Evolutionary conservation across 1,140 invertebrate species (phyloP).

Genomic region (Maniola jurtina): DNA sequence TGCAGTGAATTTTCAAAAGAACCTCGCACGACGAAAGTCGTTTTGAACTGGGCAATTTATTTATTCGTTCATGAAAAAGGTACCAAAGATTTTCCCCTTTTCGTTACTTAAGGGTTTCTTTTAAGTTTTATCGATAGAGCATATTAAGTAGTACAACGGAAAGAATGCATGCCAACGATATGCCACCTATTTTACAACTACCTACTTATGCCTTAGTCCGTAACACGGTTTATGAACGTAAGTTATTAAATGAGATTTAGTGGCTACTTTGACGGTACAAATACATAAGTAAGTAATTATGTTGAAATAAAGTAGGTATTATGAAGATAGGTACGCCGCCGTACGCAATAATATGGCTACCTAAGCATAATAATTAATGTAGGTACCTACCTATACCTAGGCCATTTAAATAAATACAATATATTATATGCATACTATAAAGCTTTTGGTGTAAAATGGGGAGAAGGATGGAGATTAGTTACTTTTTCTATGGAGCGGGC

Average conservation of each 20-base stretch:
- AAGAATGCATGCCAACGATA: conserved; percentile 28
- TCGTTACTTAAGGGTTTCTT: conserved; percentile 52
- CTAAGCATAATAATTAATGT: too few relatives aligned
- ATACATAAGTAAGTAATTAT: neutral
- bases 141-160: conserved; percentile 38
- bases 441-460: too few relatives aligned
- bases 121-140: conserved; percentile 70
- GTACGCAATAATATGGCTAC: too few relatives aligned
- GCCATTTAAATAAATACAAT: too few relatives aligned
- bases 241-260: neutral
- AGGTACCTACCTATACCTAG: too few relatives aligned
- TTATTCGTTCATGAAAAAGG: conserved; percentile 43
- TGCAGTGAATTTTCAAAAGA: conserved; percentile 27
- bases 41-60: conserved; percentile 50
- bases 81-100: conserved; percentile 52
- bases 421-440: too few relatives aligned
- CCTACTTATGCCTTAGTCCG: conserved; percentile 17
- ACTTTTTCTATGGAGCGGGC: too few relatives aligned
- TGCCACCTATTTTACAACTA: conserved; percentile 5
- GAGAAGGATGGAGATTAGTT: too few relatives aligned
- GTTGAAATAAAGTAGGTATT: neutral
- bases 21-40: conserved; percentile 50
- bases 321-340: too few relatives aligned
- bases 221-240: neutral
- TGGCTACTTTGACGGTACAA: neutral